Conservation (phyloP, 2,797 vertebrate species). For the Rhynchonycteris naso region DNA sequence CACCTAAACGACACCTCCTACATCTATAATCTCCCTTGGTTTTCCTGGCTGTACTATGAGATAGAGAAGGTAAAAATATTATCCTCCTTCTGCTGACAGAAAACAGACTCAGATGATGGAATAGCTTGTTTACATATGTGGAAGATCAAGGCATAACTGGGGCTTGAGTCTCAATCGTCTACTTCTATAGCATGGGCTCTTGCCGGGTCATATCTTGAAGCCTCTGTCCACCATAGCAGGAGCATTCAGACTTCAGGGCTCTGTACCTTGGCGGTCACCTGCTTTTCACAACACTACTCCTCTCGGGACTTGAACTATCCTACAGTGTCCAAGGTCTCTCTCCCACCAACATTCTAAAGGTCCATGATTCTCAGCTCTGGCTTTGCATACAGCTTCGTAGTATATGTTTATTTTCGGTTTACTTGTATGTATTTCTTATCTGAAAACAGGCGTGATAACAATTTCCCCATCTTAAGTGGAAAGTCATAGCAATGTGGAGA, state of each 20-base stretch:
- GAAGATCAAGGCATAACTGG: neutral
- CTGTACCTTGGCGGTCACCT: accelerated
- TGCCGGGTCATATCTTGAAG: neutral
- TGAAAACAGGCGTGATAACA: neutral
- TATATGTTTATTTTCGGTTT: neutral
- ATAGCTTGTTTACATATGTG: neutral
- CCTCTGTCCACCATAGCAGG: too few species aligned
- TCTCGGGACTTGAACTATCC: neutral
- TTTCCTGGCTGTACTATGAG: neutral
- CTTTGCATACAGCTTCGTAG: neutral
- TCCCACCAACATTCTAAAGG: neutral
- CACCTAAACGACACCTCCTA: neutral
- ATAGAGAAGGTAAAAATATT: neutral
- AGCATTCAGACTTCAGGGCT: neutral
- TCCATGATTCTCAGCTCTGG: neutral
- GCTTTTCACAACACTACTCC: neutral
- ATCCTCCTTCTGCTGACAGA: neutral
- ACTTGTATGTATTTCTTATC: neutral
- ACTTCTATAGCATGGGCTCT: neutral
- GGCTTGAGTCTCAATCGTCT: neutral
- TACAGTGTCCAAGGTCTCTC: neutral
- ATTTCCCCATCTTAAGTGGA: neutral
- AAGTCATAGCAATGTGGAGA: neutral
- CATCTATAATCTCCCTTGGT: too few species aligned
- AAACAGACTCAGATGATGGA: neutral